Conservation (phyloP, 92 coral and sea anemone species). For the Parazoanthus swiftii region DNA sequence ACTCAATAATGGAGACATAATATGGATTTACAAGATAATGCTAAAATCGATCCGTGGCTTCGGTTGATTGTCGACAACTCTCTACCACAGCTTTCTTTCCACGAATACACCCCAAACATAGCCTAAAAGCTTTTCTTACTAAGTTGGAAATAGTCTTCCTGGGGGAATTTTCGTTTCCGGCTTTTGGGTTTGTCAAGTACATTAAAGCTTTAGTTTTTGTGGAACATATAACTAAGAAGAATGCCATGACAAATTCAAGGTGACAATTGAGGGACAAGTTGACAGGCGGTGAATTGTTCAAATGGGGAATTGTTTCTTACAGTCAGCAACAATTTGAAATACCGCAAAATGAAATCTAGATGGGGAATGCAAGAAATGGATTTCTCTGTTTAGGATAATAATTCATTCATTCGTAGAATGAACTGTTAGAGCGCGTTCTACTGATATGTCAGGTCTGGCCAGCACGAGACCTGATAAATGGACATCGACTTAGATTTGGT, state of each 20-base stretch:
- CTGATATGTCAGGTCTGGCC: background rate
- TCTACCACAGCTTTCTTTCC: background rate
- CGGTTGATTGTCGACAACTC: background rate
- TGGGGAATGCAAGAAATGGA: background rate
- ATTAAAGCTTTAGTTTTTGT: background rate
- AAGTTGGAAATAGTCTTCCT: background rate
- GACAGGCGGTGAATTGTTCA: background rate
- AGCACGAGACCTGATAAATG: background rate
- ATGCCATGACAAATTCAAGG: background rate
- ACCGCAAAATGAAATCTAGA: background rate
- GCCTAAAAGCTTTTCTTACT: background rate
- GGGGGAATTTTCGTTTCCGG: background rate
- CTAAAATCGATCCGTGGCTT: background rate
- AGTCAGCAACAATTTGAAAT: background rate
- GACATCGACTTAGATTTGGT: no score
- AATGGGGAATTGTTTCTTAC: background rate
- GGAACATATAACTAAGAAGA: background rate
- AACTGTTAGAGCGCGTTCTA: background rate
- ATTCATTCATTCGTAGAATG: slow-evolving; percentile 6
- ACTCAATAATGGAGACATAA: background rate
- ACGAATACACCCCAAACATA: background rate
- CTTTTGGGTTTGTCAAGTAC: background rate
- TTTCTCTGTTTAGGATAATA: background rate
- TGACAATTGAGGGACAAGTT: background rate
- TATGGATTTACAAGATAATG: background rate